phyloP scores from a whole-genome alignment of 2,797 vertebrate genomes.

The Ciconia nigra region DNA sequence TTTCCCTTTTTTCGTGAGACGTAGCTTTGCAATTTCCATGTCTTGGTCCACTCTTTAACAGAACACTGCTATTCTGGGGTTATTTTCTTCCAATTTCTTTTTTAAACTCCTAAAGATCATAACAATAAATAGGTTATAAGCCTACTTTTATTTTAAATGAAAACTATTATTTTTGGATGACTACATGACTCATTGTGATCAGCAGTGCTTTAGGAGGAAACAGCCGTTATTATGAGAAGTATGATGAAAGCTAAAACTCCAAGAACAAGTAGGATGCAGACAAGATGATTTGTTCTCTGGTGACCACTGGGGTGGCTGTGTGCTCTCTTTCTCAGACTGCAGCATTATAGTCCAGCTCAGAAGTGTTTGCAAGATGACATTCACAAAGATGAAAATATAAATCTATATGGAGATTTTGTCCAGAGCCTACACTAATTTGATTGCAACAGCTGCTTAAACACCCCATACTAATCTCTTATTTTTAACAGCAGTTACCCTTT shows the following conservation, averaged over 20 bases:
- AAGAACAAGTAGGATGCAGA: background rate
- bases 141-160: background rate
- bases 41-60: background rate
- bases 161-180: background rate
- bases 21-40: background rate
- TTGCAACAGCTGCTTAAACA: background rate
- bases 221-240: background rate
- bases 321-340: background rate
- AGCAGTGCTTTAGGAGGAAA: background rate
- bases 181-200: background rate
- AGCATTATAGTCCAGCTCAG: background rate
- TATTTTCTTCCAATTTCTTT: background rate
- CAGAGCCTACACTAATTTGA: background rate
- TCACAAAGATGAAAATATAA: background rate
- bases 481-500: background rate
- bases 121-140: background rate
- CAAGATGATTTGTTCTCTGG: background rate
- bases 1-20: background rate
- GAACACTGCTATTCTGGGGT: background rate
- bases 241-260: background rate
- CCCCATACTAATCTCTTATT: background rate
- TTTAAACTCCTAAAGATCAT: background rate
- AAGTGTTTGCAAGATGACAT: background rate
- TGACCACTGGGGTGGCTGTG: background rate
- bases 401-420: background rate